Conservation (phyloP, 2,888 invertebrate species). For the Melolontha melolontha region DNA sequence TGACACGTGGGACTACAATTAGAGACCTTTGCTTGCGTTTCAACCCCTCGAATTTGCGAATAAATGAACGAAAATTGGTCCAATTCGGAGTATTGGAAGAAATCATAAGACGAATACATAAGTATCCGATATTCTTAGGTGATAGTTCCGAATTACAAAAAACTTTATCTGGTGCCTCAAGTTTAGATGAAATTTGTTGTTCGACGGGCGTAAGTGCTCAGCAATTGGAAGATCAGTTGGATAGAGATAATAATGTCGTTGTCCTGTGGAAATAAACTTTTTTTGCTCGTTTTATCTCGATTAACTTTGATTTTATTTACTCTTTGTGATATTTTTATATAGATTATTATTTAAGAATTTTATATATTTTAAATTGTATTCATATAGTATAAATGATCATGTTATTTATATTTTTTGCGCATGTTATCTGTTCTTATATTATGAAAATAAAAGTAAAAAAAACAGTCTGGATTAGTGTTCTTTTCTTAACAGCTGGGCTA, state of each 20-base stretch:
- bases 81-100: conserved; percentile 91
- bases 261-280: conserved; percentile 79
- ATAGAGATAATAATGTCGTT: conserved; percentile 84
- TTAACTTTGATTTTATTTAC: conserved; percentile 30
- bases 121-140: conserved; percentile 65
- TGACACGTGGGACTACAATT: conserved; percentile 78
- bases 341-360: no score
- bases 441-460: no score
- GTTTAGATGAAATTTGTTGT: conserved; percentile 92
- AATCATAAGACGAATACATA: conserved; percentile 83
- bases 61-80: conserved; percentile 85
- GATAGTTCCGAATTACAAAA: conserved; percentile 67
- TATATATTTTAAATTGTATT: no score
- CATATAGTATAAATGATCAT: no score
- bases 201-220: conserved; percentile 80
- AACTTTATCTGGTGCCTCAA: conserved; percentile 83
- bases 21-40: conserved; percentile 76
- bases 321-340: no score
- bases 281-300: conserved; percentile 46
- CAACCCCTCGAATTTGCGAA: conserved; percentile 79
- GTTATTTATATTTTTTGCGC: no score
- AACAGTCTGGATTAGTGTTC: no score
- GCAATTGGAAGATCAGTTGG: conserved; percentile 84
- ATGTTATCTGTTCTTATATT: no score
- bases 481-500: no score